A percentile compares a stretch with the other conserved stretches of the same genome.
phyloP scores from a whole-genome alignment of 2,113 vertebrate genomes.

The Hirundichthys speculiger region DNA sequence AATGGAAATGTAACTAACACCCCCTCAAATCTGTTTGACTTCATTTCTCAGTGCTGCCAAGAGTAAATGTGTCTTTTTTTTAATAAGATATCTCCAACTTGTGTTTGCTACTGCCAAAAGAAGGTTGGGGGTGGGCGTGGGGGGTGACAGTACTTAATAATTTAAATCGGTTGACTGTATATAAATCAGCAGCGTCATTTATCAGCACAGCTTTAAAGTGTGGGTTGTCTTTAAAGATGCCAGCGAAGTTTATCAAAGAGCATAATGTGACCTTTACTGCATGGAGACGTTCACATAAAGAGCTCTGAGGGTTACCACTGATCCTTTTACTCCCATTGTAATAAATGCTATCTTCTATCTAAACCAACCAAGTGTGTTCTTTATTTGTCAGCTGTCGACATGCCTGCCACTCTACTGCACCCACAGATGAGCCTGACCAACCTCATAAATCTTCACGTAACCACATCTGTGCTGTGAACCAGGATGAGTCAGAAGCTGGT shows the following conservation, averaged over 20 bases:
- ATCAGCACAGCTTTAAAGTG: slow-evolving; percentile 11
- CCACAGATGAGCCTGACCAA: slow-evolving; percentile 1
- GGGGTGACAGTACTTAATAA: slow-evolving; percentile 2
- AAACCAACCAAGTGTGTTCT: background rate
- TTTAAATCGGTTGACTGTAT: slow-evolving; percentile 1
- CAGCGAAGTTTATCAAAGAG: slow-evolving; percentile 23
- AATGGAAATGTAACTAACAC: background rate
- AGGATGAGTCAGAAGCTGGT: background rate
- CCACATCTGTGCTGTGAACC: slow-evolving; percentile 25
- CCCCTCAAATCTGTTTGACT: slow-evolving; percentile 2
- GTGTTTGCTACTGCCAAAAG: background rate
- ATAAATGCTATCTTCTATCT: slow-evolving; percentile 26
- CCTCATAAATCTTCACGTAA: slow-evolving; percentile 14
- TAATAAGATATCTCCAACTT: background rate
- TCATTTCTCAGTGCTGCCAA: background rate
- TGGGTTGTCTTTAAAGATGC: slow-evolving; percentile 3
- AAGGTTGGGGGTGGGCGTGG: no score
- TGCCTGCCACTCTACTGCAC: background rate
- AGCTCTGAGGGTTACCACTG: slow-evolving; percentile 24
- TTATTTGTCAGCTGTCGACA: background rate
- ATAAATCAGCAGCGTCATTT: background rate
- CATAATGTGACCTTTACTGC: slow-evolving; percentile 14
- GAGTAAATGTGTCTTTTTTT: background rate
- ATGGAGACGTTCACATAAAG: background rate
- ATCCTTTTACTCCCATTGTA: slow-evolving; percentile 9